Conservation (phyloP, 2,888 invertebrate species). For the Cistogaster globosa region DNA sequence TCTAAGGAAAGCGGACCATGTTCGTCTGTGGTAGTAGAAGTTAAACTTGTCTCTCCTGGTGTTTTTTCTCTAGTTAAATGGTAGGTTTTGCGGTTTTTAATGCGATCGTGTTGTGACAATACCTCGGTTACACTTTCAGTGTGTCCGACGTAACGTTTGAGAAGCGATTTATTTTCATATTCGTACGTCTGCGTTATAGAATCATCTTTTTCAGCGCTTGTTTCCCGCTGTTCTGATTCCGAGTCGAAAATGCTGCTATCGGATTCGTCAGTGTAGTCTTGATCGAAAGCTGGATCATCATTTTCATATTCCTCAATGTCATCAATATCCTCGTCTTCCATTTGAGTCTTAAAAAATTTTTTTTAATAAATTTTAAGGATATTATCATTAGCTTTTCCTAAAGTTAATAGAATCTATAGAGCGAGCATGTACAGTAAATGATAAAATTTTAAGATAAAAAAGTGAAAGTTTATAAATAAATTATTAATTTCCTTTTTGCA, state of each 20-base stretch:
- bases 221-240: constrained; percentile 80
- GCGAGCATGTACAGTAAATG: too few relatives aligned
- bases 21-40: constrained; percentile 72
- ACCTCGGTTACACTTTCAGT: constrained; percentile 81
- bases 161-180: constrained; percentile 73
- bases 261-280: constrained; percentile 81
- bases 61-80: constrained; percentile 80
- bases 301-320: constrained; percentile 70
- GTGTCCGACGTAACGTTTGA: constrained; percentile 82
- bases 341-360: constrained; percentile 38
- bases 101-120: constrained; percentile 81
- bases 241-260: constrained; percentile 82
- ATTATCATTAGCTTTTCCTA: too few relatives aligned
- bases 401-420: too few relatives aligned
- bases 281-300: constrained; percentile 76
- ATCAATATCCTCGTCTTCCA: constrained; percentile 54
- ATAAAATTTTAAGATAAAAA: too few relatives aligned
- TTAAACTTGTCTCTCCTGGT: constrained; percentile 76
- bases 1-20: constrained; percentile 75
- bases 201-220: constrained; percentile 81
- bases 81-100: constrained; percentile 82
- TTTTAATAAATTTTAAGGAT: neutral
- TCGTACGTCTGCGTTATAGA: constrained; percentile 75
- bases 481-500: too few relatives aligned
- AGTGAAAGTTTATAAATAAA: too few relatives aligned